A percentile compares a stretch with the other conserved stretches of the same genome.
phyloP scores from a whole-genome alignment of 2,888 invertebrate genomes.

The Tryphoninae sp. region DNA sequence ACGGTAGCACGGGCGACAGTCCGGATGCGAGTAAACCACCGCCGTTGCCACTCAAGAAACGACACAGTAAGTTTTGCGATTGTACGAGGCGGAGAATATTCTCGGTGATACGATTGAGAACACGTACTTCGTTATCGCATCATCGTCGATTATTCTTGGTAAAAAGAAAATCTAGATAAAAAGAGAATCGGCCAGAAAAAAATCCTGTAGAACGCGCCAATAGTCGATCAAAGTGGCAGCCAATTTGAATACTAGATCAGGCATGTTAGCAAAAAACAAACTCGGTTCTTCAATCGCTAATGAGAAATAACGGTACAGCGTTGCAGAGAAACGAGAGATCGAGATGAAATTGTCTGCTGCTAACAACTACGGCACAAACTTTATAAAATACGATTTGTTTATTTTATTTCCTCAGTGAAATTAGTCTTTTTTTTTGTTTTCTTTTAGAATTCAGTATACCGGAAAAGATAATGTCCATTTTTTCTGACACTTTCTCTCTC shows the following conservation, averaged over 20 bases:
- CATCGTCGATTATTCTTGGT: constrained; percentile 41
- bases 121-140: constrained; percentile 29
- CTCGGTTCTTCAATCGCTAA: background rate
- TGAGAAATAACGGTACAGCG: constrained; percentile 1
- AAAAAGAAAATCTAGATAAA: constrained; percentile 11
- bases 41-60: constrained; percentile 95
- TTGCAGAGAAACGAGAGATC: background rate
- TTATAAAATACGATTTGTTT: constrained; percentile 32
- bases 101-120: constrained; percentile 28
- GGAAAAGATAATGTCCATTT: constrained; percentile 35
- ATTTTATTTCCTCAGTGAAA: constrained; percentile 31
- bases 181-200: constrained; percentile 4
- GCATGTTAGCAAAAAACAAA: constrained; percentile 22
- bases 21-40: constrained; percentile 88
- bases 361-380: constrained; percentile 43
- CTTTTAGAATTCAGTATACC: constrained; percentile 21
- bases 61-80: constrained; percentile 92
- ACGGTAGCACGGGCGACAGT: constrained; percentile 79
- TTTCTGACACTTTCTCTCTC: background rate
- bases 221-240: constrained; percentile 43
- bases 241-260: constrained; percentile 51
- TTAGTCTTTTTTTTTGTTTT: constrained; percentile 24
- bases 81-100: constrained; percentile 40
- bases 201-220: constrained; percentile 48
- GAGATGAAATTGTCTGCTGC: constrained; percentile 48